Percentiles rank a stretch among this genome's conserved stretches.
Evolutionary conservation across 2,113 vertebrate genomes (phyloP).

Genomic region (Lepisosteus osseus): DNA sequence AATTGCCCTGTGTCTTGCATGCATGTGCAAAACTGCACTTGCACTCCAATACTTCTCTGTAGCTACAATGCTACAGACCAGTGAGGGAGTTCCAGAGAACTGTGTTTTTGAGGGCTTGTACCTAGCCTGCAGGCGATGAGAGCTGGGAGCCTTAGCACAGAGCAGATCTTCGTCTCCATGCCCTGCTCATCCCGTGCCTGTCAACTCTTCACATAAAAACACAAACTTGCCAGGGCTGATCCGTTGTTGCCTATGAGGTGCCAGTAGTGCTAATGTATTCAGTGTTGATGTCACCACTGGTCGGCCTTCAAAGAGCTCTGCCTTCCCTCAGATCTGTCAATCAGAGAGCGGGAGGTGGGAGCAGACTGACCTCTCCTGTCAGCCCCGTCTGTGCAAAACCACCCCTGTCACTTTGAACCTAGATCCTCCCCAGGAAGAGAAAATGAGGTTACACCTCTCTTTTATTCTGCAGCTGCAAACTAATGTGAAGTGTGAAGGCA

Average conservation of each 20-base stretch:
- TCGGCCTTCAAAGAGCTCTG: not conserved
- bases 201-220: not conserved
- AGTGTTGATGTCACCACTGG: not conserved
- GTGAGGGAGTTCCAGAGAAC: too few species aligned
- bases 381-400: not conserved
- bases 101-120: too few species aligned
- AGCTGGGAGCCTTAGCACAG: too few species aligned
- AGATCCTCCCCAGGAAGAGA: not conserved
- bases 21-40: too few species aligned
- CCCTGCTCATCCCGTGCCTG: not conserved
- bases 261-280: constrained; percentile 1
- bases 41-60: too few species aligned
- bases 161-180: too few species aligned
- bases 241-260: not conserved
- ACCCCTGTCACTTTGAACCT: not conserved
- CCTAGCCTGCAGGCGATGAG: too few species aligned
- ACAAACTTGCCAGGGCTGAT: not conserved
- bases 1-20: too few species aligned
- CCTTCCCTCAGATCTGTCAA: constrained; percentile 1
- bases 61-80: too few species aligned
- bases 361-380: not conserved
- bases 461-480: not conserved
- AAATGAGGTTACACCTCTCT: not conserved
- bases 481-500: not conserved
- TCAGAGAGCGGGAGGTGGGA: constrained; percentile 1